A percentile compares a stretch with the other conserved stretches of the same genome.
Evolutionary conservation across 2,888 invertebrate genomes (phyloP).

Genomic region (Drosophila nr. fundita): DNA sequence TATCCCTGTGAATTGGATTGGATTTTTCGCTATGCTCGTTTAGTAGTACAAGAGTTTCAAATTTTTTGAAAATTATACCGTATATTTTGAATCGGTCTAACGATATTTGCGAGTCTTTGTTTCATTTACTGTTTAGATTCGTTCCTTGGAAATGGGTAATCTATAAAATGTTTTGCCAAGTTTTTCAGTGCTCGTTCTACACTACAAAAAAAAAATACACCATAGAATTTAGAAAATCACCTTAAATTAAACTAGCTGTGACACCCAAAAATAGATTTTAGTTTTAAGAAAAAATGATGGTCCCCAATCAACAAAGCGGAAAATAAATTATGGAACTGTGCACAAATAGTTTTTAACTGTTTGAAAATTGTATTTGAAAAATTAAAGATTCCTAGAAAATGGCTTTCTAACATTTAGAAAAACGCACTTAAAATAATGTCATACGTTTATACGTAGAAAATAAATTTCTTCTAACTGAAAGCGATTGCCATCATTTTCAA

Average conservation of each 20-base stretch:
- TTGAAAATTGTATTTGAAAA: neutral
- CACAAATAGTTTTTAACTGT: neutral
- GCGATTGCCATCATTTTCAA: neutral
- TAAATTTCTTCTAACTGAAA: neutral
- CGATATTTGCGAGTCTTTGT: neutral
- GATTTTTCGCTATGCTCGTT: neutral
- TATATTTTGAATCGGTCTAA: constrained; percentile 17
- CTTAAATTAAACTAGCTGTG: neutral
- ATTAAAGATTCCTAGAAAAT: neutral
- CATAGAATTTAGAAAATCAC: neutral
- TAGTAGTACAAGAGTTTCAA: constrained; percentile 24
- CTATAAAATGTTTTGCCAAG: neutral
- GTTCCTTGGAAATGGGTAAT: neutral
- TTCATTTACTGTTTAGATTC: neutral
- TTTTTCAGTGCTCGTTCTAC: neutral
- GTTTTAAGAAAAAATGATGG: neutral
- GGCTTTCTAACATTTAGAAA: neutral
- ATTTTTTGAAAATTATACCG: constrained; percentile 49
- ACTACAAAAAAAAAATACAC: too few relatives aligned
- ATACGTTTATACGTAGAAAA: neutral
- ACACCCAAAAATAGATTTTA: neutral
- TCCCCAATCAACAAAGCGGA: neutral
- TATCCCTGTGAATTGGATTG: neutral
- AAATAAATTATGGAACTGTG: neutral
- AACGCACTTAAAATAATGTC: neutral